These are phyloP conservation scores for Mya arenaria DNA, from an alignment of 1,140 invertebrate species.

Conservation along the genomic window DNA sequence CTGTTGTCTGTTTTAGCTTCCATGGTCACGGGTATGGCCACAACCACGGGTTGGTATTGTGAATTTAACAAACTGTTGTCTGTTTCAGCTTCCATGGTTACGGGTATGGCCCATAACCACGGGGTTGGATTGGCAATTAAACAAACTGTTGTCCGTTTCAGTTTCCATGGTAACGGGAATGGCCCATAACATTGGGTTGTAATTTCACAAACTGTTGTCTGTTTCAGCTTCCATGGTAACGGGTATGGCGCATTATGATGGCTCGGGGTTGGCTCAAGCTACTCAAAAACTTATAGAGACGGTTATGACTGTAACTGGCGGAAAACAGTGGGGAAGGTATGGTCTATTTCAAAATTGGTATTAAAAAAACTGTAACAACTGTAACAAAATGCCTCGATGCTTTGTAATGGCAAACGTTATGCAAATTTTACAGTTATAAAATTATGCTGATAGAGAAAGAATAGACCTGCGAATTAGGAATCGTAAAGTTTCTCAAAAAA, in stretches of 20 bases:
- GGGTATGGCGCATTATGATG: slow-evolving; percentile 95
- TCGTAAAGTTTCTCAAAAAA: too few relatives aligned
- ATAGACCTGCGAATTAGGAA: too few relatives aligned
- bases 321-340: slow-evolving; percentile 88
- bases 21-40: slow-evolving; percentile 89
- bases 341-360: background rate
- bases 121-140: slow-evolving; percentile 92
- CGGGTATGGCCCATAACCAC: slow-evolving; percentile 94
- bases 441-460: too few relatives aligned
- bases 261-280: slow-evolving; percentile 90
- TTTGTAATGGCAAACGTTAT: too few relatives aligned
- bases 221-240: slow-evolving; percentile 54
- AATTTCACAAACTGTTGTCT: too few relatives aligned
- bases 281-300: slow-evolving; percentile 89
- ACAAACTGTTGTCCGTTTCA: slow-evolving; percentile 17
- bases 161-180: slow-evolving; percentile 84
- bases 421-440: too few relatives aligned
- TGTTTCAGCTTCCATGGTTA: slow-evolving; percentile 50
- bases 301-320: slow-evolving; percentile 91
- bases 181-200: slow-evolving; percentile 93
- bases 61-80: too few relatives aligned
- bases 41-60: slow-evolving; percentile 92
- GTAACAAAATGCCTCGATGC: too few relatives aligned
- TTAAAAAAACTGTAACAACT: too few relatives aligned
- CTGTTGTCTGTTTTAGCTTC: slow-evolving; percentile 30